Conservation (phyloP, 2,113 vertebrate genomes). For the Psophia crepitans region DNA sequence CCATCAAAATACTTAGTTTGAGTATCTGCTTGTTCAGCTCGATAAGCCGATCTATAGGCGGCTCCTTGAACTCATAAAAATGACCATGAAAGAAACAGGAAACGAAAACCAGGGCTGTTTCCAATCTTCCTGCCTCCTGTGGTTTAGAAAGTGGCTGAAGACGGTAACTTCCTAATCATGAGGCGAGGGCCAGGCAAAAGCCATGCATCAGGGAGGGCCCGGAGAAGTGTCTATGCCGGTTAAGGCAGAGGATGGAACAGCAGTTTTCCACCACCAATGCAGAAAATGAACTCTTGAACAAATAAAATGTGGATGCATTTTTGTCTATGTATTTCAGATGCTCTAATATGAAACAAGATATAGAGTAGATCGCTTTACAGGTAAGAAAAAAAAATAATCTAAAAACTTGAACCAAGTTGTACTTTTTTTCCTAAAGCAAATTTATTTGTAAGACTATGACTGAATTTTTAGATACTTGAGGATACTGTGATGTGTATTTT, state of each 20-base stretch:
- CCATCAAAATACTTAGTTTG: not conserved
- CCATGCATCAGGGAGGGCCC: not conserved
- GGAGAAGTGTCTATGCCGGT: not conserved
- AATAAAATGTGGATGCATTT: not conserved
- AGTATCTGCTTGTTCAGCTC: not conserved
- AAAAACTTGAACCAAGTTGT: not conserved
- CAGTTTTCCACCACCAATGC: not conserved
- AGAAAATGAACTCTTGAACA: not conserved
- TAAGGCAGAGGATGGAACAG: not conserved
- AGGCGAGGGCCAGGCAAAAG: not conserved
- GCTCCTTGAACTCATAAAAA: not conserved
- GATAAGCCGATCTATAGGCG: not conserved
- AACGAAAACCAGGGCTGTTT: not conserved
- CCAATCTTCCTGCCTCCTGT: not conserved
- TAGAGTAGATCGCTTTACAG: not conserved
- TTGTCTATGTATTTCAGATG: not conserved
- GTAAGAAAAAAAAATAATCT: not conserved
- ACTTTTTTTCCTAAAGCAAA: not conserved
- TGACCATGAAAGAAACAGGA: not conserved
- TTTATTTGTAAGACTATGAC: not conserved
- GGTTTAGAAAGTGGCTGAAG: not conserved
- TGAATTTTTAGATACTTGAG: not conserved
- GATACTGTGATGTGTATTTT: not conserved
- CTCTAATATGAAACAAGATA: not conserved
- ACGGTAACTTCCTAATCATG: not conserved